phyloP scores from a whole-genome alignment of 2,888 invertebrate genomes.

The Drosophila helvetica region DNA sequence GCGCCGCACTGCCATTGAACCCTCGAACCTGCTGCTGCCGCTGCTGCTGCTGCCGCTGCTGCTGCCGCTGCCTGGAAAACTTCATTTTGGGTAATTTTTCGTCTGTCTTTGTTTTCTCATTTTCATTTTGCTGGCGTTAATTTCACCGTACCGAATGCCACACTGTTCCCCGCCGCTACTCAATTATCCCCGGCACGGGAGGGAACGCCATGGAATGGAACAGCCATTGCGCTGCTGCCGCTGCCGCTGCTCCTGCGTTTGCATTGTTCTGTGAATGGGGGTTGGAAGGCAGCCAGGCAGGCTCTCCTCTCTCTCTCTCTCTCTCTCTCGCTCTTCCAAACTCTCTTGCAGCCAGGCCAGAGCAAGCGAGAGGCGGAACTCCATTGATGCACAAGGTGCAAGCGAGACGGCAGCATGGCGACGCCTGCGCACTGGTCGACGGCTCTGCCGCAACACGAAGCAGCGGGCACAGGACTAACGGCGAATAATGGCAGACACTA shows the following conservation, averaged over 20 bases:
- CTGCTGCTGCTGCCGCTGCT: slow-evolving; percentile 28
- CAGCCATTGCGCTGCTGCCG: slow-evolving; percentile 44
- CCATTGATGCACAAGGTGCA: not conserved
- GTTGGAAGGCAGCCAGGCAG: not conserved
- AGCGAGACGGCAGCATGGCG: not conserved
- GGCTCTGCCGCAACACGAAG: slow-evolving; percentile 57
- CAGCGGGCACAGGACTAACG: slow-evolving; percentile 61
- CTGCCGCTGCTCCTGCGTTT: slow-evolving; percentile 8
- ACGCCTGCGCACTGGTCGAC: not conserved
- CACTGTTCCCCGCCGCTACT: slow-evolving; percentile 62
- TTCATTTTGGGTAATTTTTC: slow-evolving; percentile 77
- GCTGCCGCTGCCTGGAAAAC: slow-evolving; percentile 57
- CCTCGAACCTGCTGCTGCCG: slow-evolving; percentile 15
- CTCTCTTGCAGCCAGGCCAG: not conserved
- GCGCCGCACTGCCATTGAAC: slow-evolving; percentile 34
- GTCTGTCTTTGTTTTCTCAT: slow-evolving; percentile 75
- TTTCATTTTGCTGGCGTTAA: slow-evolving; percentile 76
- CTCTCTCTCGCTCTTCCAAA: not conserved
- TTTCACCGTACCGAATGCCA: slow-evolving; percentile 68
- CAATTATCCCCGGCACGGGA: slow-evolving; percentile 23
- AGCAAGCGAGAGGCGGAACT: not conserved
- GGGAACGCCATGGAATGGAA: slow-evolving; percentile 49
- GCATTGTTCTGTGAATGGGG: not conserved
- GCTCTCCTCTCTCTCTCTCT: too few relatives aligned
- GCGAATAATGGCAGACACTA: slow-evolving; percentile 72